Percentiles rank a stretch among this genome's conserved stretches.
Conservation (phyloP, 1,140 invertebrate genomes). For the Drosophila arawakana region DNA sequence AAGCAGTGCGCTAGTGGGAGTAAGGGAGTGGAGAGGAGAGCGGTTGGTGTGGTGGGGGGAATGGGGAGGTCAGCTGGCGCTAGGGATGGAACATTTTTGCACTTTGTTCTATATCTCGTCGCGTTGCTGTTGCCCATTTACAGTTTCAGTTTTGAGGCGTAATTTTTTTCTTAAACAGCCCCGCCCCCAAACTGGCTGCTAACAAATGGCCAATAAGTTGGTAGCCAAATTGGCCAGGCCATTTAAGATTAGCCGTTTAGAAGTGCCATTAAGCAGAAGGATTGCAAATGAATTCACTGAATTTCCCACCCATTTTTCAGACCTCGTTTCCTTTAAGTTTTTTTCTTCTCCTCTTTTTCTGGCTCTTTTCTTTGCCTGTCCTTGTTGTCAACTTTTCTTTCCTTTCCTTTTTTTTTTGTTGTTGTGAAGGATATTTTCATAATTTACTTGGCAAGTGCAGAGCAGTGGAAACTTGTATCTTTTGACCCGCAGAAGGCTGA, state of each 20-base stretch:
- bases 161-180: conserved; percentile 71
- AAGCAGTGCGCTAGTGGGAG: too few relatives aligned
- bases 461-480: conserved; percentile 25
- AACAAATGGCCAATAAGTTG: conserved; percentile 59
- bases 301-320: background rate
- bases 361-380: conserved; percentile 1
- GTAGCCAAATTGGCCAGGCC: conserved; percentile 52
- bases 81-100: conserved; percentile 18
- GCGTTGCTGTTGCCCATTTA: conserved; percentile 61
- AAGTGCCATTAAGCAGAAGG: conserved; percentile 50
- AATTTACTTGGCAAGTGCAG: conserved; percentile 25
- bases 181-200: conserved; percentile 37
- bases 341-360: background rate
- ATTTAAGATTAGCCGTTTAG: conserved; percentile 67
- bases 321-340: background rate
- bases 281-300: conserved; percentile 61
- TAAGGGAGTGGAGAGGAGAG: background rate
- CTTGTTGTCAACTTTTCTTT: conserved; percentile 1
- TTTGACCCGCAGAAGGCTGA: background rate
- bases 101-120: conserved; percentile 46
- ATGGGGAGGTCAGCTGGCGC: background rate
- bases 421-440: background rate
- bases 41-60: background rate
- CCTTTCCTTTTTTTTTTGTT: background rate
- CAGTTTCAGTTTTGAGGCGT: conserved; percentile 71